A percentile compares a stretch with the other conserved stretches of the same genome.
These are phyloP conservation scores for Drosophila neonasuta DNA, from an alignment of 2,888 invertebrate species.

Conservation along the genomic window DNA sequence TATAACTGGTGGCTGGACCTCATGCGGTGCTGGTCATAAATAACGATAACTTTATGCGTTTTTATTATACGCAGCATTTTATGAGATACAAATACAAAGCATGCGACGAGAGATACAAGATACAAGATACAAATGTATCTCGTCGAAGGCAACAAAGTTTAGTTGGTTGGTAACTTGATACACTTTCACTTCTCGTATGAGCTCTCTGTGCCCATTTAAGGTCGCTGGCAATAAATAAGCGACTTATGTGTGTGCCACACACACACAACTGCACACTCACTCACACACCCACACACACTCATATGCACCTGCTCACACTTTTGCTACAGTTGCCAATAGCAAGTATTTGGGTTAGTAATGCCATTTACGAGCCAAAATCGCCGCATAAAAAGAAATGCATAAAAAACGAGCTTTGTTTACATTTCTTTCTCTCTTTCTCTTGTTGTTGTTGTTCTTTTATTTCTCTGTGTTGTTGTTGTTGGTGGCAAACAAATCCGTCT, in stretches of 20 bases:
- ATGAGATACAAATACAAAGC: slow-evolving; percentile 47
- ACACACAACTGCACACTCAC: slow-evolving; percentile 20
- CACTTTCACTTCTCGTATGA: slow-evolving; percentile 76
- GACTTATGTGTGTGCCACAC: slow-evolving; percentile 64
- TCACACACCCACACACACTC: slow-evolving; percentile 7
- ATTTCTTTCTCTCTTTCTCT: slow-evolving; percentile 26
- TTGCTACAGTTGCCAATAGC: slow-evolving; percentile 58
- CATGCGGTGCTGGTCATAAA: slow-evolving; percentile 57
- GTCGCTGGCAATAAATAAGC: slow-evolving; percentile 78
- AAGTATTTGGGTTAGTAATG: slow-evolving; percentile 80
- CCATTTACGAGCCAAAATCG: slow-evolving; percentile 74
- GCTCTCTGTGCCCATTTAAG: slow-evolving; percentile 72
- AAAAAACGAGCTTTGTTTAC: slow-evolving; percentile 56
- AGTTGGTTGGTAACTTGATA: slow-evolving; percentile 65
- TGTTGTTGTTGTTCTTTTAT: slow-evolving; percentile 2
- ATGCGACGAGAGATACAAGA: slow-evolving; percentile 22
- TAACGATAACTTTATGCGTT: slow-evolving; percentile 60
- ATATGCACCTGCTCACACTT: slow-evolving; percentile 30
- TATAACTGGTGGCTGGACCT: slow-evolving; percentile 13
- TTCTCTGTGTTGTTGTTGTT: slow-evolving; percentile 6
- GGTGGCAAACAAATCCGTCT: slow-evolving; percentile 65
- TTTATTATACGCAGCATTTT: slow-evolving; percentile 62
- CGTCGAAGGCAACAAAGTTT: slow-evolving; percentile 23
- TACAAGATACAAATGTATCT: slow-evolving; percentile 45
- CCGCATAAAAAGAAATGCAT: slow-evolving; percentile 58